These are phyloP conservation scores for Hoplodrina blanda DNA, from an alignment of 2,888 invertebrate genomes.

Conservation along the genomic window DNA sequence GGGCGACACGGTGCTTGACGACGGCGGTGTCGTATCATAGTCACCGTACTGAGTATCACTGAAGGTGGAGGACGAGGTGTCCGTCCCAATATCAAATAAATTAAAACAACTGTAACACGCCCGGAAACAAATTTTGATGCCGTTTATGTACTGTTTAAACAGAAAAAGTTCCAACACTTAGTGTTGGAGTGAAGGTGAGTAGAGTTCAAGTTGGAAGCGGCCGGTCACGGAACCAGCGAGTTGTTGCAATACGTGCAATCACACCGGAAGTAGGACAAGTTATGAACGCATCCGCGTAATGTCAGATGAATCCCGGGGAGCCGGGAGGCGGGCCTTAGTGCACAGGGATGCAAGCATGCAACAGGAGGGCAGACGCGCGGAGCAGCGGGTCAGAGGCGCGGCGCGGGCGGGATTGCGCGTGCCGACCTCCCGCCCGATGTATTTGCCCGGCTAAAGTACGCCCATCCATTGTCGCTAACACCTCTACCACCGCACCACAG, in stretches of 20 bases:
- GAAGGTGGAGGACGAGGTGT: conserved; percentile 1
- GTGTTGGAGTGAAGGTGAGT: conserved; percentile 7
- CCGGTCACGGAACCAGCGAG: conserved; percentile 13
- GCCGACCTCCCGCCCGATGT: conserved; percentile 77
- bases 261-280: conserved; percentile 51
- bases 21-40: not conserved
- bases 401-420: conserved; percentile 73
- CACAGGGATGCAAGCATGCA: conserved; percentile 73
- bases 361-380: conserved; percentile 57
- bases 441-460: conserved; percentile 66
- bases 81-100: not conserved
- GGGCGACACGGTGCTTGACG: conserved; percentile 2
- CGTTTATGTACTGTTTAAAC: not conserved
- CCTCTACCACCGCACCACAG: conserved; percentile 42
- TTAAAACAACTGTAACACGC: conserved; percentile 13
- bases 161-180: conserved; percentile 14
- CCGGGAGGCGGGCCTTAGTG: conserved; percentile 74
- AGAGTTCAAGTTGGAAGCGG: conserved; percentile 4
- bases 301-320: conserved; percentile 59
- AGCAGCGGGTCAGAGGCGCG: conserved; percentile 56
- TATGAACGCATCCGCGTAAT: conserved; percentile 70
- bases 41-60: conserved; percentile 22
- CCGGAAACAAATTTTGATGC: conserved; percentile 32
- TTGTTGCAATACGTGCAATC: conserved; percentile 66
- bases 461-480: conserved; percentile 64